phyloP scores from a whole-genome alignment of 2,113 vertebrate genomes.

The Acanthisitta chloris region DNA sequence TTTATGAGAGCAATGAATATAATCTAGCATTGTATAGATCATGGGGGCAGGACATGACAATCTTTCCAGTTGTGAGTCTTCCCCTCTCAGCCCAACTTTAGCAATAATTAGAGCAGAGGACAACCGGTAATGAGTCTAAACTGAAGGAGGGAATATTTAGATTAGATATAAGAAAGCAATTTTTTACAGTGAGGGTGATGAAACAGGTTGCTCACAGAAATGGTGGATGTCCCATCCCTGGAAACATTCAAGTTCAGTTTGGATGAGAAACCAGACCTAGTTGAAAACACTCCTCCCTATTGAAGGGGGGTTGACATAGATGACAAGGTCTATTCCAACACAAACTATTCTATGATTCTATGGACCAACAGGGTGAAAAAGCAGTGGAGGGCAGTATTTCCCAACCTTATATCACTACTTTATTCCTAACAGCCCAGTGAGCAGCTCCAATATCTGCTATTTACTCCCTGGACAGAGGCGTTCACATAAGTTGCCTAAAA shows the following conservation, averaged over 20 bases:
- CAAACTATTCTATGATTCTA: background rate
- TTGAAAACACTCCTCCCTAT: background rate
- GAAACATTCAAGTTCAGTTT: background rate
- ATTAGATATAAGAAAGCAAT: background rate
- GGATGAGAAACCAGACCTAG: background rate
- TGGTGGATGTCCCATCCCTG: too few relatives aligned
- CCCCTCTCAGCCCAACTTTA: background rate
- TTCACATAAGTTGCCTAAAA: background rate
- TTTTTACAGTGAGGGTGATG: background rate
- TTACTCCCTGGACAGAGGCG: background rate
- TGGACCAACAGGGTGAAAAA: background rate
- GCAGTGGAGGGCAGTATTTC: background rate
- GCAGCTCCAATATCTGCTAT: background rate
- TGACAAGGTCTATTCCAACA: background rate
- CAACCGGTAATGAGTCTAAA: background rate
- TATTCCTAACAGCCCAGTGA: background rate
- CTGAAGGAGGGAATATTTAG: background rate
- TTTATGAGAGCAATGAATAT: background rate
- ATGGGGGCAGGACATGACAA: background rate
- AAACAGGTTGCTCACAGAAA: background rate
- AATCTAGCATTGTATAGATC: background rate
- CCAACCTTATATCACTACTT: background rate
- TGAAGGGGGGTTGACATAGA: background rate
- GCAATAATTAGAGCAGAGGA: background rate
- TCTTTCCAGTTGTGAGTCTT: accelerated